Evolutionary conservation across 2,888 invertebrate genomes (phyloP).

Genomic region (Alviniconcha strummeri): DNA sequence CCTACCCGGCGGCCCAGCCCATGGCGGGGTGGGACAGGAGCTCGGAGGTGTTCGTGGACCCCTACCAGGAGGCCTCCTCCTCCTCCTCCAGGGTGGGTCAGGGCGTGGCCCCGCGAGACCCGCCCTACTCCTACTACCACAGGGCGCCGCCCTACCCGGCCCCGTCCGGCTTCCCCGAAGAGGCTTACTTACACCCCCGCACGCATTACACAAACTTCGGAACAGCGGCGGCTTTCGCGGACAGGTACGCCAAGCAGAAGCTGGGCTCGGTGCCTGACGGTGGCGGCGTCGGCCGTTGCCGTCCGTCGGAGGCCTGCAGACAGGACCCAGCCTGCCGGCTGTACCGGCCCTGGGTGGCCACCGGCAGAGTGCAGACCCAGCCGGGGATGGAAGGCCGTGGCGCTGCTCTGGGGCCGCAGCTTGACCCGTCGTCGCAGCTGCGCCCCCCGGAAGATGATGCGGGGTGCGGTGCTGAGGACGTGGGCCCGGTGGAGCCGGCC

Average conservation of each 20-base stretch:
- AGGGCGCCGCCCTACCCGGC: not conserved
- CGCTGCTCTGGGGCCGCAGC: too few relatives aligned
- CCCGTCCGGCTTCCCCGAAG: not conserved
- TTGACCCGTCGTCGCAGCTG: too few relatives aligned
- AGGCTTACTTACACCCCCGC: not conserved
- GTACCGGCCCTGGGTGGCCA: not conserved
- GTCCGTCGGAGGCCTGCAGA: not conserved
- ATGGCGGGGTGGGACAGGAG: not conserved
- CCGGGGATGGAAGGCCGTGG: not conserved
- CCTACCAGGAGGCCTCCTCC: not conserved
- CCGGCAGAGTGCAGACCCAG: not conserved
- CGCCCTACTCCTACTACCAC: constrained; percentile 6
- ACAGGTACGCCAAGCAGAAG: not conserved
- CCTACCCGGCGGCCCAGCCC: not conserved
- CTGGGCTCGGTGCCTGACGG: not conserved
- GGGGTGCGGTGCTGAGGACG: too few relatives aligned
- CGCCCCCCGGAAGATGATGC: too few relatives aligned
- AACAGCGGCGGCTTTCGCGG: not conserved
- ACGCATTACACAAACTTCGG: not conserved
- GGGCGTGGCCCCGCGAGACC: not conserved
- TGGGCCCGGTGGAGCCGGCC: too few relatives aligned
- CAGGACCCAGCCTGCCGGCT: not conserved
- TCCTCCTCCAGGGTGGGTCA: not conserved
- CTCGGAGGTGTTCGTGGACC: not conserved
- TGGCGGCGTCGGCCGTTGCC: not conserved